phyloP scores from a whole-genome alignment of 2,113 vertebrate species.

The Trichomycterus rosablanca region DNA sequence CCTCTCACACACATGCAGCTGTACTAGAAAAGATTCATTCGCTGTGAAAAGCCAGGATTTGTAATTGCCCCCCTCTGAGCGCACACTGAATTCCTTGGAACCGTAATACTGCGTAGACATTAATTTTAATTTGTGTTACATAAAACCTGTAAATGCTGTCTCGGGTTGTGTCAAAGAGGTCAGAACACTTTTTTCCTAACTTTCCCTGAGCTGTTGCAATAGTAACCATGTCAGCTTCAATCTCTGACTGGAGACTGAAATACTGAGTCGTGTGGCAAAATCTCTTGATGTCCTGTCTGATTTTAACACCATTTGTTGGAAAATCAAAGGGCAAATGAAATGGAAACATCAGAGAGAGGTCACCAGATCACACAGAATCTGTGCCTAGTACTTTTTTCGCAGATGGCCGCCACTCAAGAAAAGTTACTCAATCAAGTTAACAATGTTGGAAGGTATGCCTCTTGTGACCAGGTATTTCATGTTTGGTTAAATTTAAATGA shows the following conservation, averaged over 20 bases:
- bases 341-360: conserved; percentile 43
- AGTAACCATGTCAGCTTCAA: background rate
- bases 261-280: conserved; percentile 38
- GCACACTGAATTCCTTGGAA: conserved; percentile 15
- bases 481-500: conserved; percentile 57
- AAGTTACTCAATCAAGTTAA: conserved; percentile 48
- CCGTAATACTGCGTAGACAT: conserved; percentile 2
- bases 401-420: conserved; percentile 37
- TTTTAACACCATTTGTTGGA: conserved; percentile 34
- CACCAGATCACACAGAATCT: conserved; percentile 38
- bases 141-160: conserved; percentile 12
- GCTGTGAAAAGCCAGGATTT: conserved; percentile 15
- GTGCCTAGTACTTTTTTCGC: conserved; percentile 45
- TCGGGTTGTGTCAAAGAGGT: conserved; percentile 9
- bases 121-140: conserved; percentile 11
- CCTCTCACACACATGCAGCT: background rate
- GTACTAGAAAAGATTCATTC: conserved; percentile 1
- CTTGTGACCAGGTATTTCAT: conserved; percentile 50
- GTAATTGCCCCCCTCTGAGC: conserved; percentile 4
- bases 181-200: background rate
- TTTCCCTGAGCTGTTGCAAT: background rate
- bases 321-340: conserved; percentile 32
- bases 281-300: background rate
- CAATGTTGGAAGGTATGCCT: conserved; percentile 49
- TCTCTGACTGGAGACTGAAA: conserved; percentile 11